A percentile compares a stretch with the other conserved stretches of the same genome.
Conservation (phyloP, 2,797 vertebrate species). For the Mallotus villosus region DNA sequence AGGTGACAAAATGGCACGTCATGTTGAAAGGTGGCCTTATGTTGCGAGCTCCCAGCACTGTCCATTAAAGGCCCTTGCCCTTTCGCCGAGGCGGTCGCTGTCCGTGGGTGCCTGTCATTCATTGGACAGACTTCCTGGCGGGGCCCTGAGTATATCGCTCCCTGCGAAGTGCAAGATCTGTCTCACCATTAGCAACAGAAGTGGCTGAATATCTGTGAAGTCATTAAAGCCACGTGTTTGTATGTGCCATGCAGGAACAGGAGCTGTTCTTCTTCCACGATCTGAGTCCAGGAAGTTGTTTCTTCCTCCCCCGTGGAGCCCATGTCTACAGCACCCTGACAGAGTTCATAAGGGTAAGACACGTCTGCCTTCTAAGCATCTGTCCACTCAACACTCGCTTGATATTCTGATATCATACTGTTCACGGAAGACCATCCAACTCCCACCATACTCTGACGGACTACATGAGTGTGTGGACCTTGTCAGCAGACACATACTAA, state of each 20-base stretch:
- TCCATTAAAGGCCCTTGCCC: not conserved
- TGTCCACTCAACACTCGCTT: too few species aligned
- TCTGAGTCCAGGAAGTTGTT: constrained; percentile 94
- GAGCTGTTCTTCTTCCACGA: constrained; percentile 98
- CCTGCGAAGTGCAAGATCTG: constrained; percentile 35
- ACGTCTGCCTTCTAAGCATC: too few species aligned
- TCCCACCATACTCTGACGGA: too few species aligned
- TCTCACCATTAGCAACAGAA: constrained; percentile 17
- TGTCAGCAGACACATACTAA: too few species aligned
- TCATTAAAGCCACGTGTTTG: constrained; percentile 18
- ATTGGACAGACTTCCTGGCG: constrained; percentile 34
- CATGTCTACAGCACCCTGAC: constrained; percentile 89
- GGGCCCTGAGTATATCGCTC: constrained; percentile 19
- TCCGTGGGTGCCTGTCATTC: not conserved
- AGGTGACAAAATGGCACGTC: constrained; percentile 44
- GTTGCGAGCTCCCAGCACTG: not conserved
- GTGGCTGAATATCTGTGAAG: constrained; percentile 23
- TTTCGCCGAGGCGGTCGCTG: not conserved
- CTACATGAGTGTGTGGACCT: too few species aligned
- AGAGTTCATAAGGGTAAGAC: constrained; percentile 88
- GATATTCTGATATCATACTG: too few species aligned
- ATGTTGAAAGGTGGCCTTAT: constrained; percentile 24
- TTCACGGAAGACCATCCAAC: too few species aligned
- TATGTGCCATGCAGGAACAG: constrained; percentile 80
- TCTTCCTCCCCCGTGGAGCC: constrained; percentile 91